Conservation (phyloP, 2,113 vertebrate genomes). For the Psophia crepitans region DNA sequence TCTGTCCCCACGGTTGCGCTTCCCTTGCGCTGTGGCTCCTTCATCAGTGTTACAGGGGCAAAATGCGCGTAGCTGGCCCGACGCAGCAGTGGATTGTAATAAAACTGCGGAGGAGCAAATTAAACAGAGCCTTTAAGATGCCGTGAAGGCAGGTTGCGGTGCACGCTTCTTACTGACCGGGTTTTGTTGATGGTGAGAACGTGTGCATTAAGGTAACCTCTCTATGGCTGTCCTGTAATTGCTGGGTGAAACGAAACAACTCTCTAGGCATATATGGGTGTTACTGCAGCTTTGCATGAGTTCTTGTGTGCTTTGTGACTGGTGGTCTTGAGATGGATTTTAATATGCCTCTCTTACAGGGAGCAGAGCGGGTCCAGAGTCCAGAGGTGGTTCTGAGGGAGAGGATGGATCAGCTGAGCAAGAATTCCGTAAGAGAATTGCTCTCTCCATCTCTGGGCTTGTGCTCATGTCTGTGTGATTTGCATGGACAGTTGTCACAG, state of each 20-base stretch:
- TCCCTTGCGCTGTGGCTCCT: neutral
- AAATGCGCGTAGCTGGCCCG: neutral
- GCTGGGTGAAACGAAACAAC: neutral
- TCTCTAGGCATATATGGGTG: neutral
- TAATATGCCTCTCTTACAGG: constrained; percentile 22
- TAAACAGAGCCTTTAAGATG: neutral
- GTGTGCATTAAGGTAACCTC: neutral
- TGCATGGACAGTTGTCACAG: neutral
- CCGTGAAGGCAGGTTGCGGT: neutral
- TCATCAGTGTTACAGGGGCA: neutral
- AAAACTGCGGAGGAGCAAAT: neutral
- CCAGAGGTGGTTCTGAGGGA: constrained; percentile 44
- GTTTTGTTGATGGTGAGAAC: neutral
- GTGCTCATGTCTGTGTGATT: neutral
- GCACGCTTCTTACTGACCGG: neutral
- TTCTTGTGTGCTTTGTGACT: neutral
- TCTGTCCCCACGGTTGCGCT: neutral
- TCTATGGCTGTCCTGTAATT: neutral
- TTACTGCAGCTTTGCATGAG: neutral
- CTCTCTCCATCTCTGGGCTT: neutral
- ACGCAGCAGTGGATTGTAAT: neutral
- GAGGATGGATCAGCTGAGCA: constrained; percentile 10
- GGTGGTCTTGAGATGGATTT: neutral
- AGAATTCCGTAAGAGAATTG: constrained; percentile 54
- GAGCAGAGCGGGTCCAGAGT: constrained; percentile 44